phyloP scores from a whole-genome alignment of 2,888 invertebrate species.

The Corythucha ciliata region DNA sequence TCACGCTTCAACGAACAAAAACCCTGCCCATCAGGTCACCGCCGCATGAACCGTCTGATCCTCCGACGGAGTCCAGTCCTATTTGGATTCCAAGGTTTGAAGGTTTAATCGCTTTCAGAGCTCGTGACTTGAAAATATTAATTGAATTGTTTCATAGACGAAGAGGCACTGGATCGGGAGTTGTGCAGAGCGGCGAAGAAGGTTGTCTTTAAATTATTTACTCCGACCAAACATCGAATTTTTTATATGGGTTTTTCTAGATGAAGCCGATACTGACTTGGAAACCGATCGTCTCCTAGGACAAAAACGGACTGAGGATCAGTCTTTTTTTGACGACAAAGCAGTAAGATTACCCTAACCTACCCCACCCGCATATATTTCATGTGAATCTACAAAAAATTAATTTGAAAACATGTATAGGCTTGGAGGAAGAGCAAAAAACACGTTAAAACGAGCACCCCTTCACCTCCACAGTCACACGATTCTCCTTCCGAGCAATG shows the following conservation, averaged over 20 bases:
- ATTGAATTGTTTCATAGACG: slow-evolving; percentile 45
- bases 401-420: slow-evolving; percentile 14
- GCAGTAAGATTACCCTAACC: slow-evolving; percentile 43
- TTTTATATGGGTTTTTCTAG: slow-evolving; percentile 34
- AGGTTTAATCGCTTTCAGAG: background rate
- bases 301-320: slow-evolving; percentile 87
- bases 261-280: slow-evolving; percentile 89
- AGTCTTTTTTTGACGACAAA: slow-evolving; percentile 85
- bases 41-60: slow-evolving; percentile 40
- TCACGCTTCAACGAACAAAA: slow-evolving; percentile 65
- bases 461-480: slow-evolving; percentile 28
- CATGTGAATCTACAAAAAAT: background rate
- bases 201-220: no score
- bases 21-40: slow-evolving; percentile 50
- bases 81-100: slow-evolving; percentile 60
- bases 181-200: slow-evolving; percentile 37
- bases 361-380: no score
- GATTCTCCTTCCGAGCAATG: slow-evolving; percentile 26
- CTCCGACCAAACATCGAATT: no score
- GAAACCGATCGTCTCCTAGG: slow-evolving; percentile 94
- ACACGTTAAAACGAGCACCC: slow-evolving; percentile 24
- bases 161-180: slow-evolving; percentile 34
- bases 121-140: background rate
- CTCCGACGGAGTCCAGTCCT: slow-evolving; percentile 46
- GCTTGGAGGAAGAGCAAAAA: slow-evolving; percentile 30